These are phyloP conservation scores for Dendrolimus pini DNA, from an alignment of 2,888 invertebrate species.

Conservation along the genomic window DNA sequence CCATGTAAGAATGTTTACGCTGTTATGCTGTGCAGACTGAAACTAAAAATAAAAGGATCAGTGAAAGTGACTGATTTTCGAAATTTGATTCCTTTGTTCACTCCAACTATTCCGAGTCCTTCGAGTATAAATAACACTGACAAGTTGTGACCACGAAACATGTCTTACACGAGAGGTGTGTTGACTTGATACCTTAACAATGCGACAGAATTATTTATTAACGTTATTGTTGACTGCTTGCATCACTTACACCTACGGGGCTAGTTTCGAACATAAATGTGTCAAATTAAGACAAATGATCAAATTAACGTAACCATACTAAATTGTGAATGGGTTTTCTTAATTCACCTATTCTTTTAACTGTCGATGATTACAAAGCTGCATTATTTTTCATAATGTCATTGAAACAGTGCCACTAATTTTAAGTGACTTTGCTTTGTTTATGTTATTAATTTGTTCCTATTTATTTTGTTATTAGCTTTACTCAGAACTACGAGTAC, in stretches of 20 bases:
- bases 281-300: constrained; percentile 16
- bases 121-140: constrained; percentile 24
- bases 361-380: background rate
- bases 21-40: no score
- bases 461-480: no score
- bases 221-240: constrained; percentile 31
- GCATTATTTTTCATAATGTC: background rate
- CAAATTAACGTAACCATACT: background rate
- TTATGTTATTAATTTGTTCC: no score
- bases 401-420: background rate
- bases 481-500: no score
- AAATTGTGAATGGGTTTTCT: background rate
- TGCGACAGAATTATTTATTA: constrained; percentile 26
- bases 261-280: background rate
- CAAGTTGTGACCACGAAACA: constrained; percentile 27
- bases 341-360: background rate
- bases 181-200: constrained; percentile 32
- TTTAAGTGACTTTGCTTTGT: no score
- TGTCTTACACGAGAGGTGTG: constrained; percentile 14
- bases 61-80: background rate
- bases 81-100: background rate
- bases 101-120: background rate
- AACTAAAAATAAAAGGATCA: no score
- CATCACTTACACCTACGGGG: constrained; percentile 21
- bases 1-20: no score